Base-by-base conservation (phyloP, 2,888 invertebrate species). In the Trichopoda pennipes region DNA sequence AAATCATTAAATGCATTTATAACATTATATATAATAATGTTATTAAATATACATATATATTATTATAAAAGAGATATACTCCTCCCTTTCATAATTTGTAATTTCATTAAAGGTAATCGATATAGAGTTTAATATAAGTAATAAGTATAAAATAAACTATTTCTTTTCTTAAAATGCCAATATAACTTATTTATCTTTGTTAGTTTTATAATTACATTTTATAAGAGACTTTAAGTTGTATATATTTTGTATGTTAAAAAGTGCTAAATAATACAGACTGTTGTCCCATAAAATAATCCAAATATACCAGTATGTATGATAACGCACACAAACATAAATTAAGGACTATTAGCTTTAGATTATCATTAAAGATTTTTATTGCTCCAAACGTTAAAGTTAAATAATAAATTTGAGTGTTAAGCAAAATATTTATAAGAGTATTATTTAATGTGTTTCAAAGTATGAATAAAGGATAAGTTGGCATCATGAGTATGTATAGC, bases 321-420 rank as follows among this genome's bases (percentile, higher is more conserved):
- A 9, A 17, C 17, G 23, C 19, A n/a, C 28, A 80, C 60, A 74
- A 32, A 38, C 78, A 81, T 81, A 81, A 81, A 78, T 78, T 78
- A 78, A 78, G 78, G 78, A 55, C 78, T 64, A 74, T 78, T 81
- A 78, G 78, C 73, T 78, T 74, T 60, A 81, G 78, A 81, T 81
- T 74, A 81, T 81, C 81, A 74, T 78, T 74, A 70, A 74, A 72
- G 81, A 69, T 64, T 74, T 81, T 81, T 78, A 78, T 78, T 74
- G 72, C 56, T 72, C 49, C 42, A 64, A 56, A 69, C 56, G 69
- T 72, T 75, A 32, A 42, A 70, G 55, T 63, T 55, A n/a, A 53
- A 17, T 53, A 10, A 51, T 28, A 44, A 44, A 63, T 51, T 38
- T n/a, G 42, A 51, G 38, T 12, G n/a, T 12, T 12, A 63, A n/a